Base-by-base conservation (phyloP, 92 coral and sea anemone genomes). In the Diadumene lineata region DNA sequence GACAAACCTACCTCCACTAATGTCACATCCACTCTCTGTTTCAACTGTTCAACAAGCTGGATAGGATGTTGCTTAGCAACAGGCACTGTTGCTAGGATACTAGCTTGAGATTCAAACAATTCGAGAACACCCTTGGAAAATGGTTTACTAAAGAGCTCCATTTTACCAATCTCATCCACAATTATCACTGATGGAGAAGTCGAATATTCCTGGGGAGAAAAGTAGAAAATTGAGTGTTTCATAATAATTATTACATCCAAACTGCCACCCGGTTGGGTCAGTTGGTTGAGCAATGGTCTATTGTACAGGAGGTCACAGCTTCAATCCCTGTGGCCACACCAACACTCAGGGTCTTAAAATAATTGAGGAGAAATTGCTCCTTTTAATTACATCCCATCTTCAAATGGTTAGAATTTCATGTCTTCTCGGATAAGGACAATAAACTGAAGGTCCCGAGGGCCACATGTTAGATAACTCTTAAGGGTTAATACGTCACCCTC, bases 131-230 rank as follows among this genome's bases (percentile, higher is more conserved):
- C 84, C 17, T 64, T 83, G 23, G 80, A 29, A 72, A 89, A 92
- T 33, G 84, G 57, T 62, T 79, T 73, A 51, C 98, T 92, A 60
- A 92, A 92, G 58, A 92, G 76, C 68, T 92, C 98, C 98, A 92
- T 92, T 79, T 92, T 92, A 22, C 98, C 98, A 34, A 92, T 72
- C 74, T 92, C 98, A 76, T 92, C 98, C 15, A 92, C 92, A 11
- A 86, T 78, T 55, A 86, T 74, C 57, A 86, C 31, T 22, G 66
- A n/a, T 65, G 70, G 58, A n/a, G n/a, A n/a, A n/a, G n/a, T n/a
- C 24, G 19, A 8, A 67, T 32, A 24, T 0, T 65, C 27, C 53
- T 50, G 60, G 60, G 8, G 48, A 13, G 7, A 38, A 38, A 38
- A 38, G 13, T 4, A 13, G 48, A 38, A 38, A 13, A 38, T 4